These are phyloP conservation scores for Trissolcus japonicus DNA, from an alignment of 2,888 invertebrate genomes.

Conservation along the genomic window DNA sequence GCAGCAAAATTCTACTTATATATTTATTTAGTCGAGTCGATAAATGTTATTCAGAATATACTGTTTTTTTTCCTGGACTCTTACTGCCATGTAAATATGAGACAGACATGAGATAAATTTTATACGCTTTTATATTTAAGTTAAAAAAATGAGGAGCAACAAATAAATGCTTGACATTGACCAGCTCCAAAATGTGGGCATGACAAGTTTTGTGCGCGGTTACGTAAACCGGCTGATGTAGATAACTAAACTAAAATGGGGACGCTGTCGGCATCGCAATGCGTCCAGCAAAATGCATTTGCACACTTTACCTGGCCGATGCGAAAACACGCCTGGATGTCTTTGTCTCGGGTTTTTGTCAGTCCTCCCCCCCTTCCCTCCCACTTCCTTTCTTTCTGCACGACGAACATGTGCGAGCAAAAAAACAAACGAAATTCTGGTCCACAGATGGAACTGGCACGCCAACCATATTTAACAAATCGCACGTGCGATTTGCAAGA, in stretches of 20 bases:
- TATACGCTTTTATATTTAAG: background rate
- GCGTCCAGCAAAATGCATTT: conserved; percentile 68
- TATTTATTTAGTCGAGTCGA: too few species aligned
- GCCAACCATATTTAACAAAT: conserved; percentile 47
- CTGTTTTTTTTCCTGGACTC: too few species aligned
- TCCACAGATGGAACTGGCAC: conserved; percentile 42
- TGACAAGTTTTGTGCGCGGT: conserved; percentile 71
- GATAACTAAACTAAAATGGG: conserved; percentile 73
- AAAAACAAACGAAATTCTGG: conserved; percentile 28
- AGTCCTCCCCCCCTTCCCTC: conserved; percentile 41
- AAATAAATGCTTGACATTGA: conserved; percentile 59
- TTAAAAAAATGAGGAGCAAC: background rate
- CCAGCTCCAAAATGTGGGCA: conserved; percentile 70
- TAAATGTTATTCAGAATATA: too few species aligned
- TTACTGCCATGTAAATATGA: too few species aligned
- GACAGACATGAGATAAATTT: too few species aligned
- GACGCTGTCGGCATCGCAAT: conserved; percentile 66
- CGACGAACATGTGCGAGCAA: conserved; percentile 38
- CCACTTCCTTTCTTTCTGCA: conserved; percentile 42
- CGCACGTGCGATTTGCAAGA: conserved; percentile 52
- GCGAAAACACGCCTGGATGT: conserved; percentile 66
- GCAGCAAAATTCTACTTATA: too few species aligned
- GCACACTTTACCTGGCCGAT: conserved; percentile 65
- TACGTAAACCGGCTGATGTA: conserved; percentile 73
- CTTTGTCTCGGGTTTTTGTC: conserved; percentile 54